A percentile compares a stretch with the other conserved stretches of the same genome.
phyloP scores from a whole-genome alignment of 1,140 invertebrate genomes.

The Pachypeltis micranthus region DNA sequence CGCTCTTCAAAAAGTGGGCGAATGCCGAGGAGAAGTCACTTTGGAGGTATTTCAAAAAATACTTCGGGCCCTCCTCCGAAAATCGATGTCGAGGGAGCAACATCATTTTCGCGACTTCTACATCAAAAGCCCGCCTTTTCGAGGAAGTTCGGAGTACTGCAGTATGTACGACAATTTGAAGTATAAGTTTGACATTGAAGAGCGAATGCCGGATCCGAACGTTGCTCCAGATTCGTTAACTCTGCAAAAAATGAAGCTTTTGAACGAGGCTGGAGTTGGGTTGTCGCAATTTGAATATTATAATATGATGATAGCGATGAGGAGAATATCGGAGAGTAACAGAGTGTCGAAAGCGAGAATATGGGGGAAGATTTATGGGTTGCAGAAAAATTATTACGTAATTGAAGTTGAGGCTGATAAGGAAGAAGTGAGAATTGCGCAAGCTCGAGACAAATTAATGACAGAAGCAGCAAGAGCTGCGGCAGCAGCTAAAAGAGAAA shows the following conservation, averaged over 20 bases:
- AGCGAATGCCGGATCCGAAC: neutral
- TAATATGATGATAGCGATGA: conserved; percentile 10
- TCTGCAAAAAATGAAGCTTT: conserved; percentile 2
- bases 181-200: conserved; percentile 3
- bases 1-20: conserved; percentile 6
- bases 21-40: conserved; percentile 10
- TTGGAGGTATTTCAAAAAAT: conserved; percentile 5
- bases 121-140: neutral
- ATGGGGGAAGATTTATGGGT: conserved; percentile 7
- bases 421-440: neutral
- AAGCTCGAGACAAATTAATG: conserved; percentile 4
- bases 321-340: neutral
- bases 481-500: neutral
- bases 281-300: conserved; percentile 3
- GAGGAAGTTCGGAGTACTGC: neutral
- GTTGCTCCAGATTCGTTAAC: neutral
- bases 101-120: conserved; percentile 2
- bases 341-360: conserved; percentile 2
- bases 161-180: neutral
- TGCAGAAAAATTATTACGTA: conserved; percentile 1
- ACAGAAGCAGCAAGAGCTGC: neutral
- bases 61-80: neutral
- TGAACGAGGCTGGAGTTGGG: conserved; percentile 1
- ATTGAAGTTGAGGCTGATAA: neutral
- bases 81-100: neutral